These are phyloP conservation scores for Armadillidium nasatum DNA, from an alignment of 1,140 invertebrate genomes.

Conservation along the genomic window DNA sequence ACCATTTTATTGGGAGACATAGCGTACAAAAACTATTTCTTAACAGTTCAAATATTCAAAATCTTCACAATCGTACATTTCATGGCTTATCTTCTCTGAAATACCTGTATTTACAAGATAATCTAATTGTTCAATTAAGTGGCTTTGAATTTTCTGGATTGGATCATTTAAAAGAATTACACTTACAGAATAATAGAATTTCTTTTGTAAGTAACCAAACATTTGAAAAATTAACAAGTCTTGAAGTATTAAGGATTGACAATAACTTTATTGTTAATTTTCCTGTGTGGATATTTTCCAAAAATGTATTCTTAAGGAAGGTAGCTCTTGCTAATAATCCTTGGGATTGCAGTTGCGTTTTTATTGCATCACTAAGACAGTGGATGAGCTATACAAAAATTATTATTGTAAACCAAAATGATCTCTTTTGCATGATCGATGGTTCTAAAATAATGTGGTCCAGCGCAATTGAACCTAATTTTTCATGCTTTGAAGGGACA, in stretches of 20 bases:
- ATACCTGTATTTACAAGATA: conserved; percentile 71
- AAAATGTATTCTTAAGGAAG: conserved; percentile 55
- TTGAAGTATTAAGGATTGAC: conserved; percentile 68
- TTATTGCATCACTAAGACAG: conserved; percentile 69
- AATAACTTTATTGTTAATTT: conserved; percentile 69
- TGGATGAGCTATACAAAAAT: conserved; percentile 55
- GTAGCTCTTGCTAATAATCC: conserved; percentile 71
- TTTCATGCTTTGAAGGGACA: conserved; percentile 28
- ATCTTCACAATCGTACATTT: conserved; percentile 86
- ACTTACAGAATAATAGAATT: conserved; percentile 65
- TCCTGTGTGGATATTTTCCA: conserved; percentile 66
- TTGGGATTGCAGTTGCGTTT: conserved; percentile 83
- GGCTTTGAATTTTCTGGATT: conserved; percentile 76
- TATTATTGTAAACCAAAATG: background rate
- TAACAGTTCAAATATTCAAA: conserved; percentile 76
- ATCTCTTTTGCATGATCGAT: conserved; percentile 30
- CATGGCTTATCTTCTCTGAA: conserved; percentile 74
- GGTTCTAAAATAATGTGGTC: conserved; percentile 29
- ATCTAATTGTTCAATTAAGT: conserved; percentile 73
- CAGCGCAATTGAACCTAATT: conserved; percentile 30
- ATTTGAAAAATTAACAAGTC: conserved; percentile 64
- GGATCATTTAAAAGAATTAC: conserved; percentile 59
- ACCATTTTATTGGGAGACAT: conserved; percentile 85
- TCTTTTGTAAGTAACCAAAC: conserved; percentile 68
- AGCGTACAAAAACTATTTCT: conserved; percentile 79